Evolutionary conservation across 2,113 vertebrate genomes (phyloP), one percentile per base, ranked within the genome.

Genomic region (Neopipo cinnamomea): DNA sequence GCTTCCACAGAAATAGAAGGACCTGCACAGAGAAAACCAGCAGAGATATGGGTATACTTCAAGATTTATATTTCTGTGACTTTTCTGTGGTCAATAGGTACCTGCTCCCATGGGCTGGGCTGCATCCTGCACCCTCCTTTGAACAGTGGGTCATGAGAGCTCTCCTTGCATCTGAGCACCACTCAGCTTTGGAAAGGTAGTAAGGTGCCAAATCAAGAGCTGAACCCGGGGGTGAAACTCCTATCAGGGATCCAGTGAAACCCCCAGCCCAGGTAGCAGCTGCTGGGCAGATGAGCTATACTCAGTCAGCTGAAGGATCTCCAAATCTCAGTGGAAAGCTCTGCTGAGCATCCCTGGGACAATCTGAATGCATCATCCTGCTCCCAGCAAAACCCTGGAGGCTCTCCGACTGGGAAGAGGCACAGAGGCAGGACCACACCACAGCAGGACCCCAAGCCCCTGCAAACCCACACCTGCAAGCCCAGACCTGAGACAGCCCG

Each of bases 371-470:
- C 33, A 21, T 35, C 59, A 73, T 6, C 23, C 31, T 8, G 1
- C n/a, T 79, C 58, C 73, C 33, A 84, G 68, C 9, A 67, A 71
- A 86, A 23, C 12, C 9, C 65, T 31, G 33, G 33, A 49, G 33
- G 22, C 9, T 25, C n/a, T 50, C 53, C 44, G 44, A 5, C 19
- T 13, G 49, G 24, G 30, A 23, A 41, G 75, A 80, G 41, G 11
- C 33, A 15, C 31, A 11, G 49, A 12, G 70, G 41, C 31, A 62
- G 41, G n/a, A 74, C 37, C 8, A 13, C 8, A 14, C 30, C 1
- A 4, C 44, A 49, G 37, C 2, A 5, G 73, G 47, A 61, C 8
- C 35, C 81, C 1, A 0, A 27, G 33, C 1, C 37, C 46, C 30
- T 7, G 1, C 5, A 8, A 66, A 31, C 6, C 23, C 63, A 42